Evolutionary conservation across 2,888 invertebrate species (phyloP), one percentile per base, ranked within the genome.

Genomic region (Clistopyga incitator): DNA sequence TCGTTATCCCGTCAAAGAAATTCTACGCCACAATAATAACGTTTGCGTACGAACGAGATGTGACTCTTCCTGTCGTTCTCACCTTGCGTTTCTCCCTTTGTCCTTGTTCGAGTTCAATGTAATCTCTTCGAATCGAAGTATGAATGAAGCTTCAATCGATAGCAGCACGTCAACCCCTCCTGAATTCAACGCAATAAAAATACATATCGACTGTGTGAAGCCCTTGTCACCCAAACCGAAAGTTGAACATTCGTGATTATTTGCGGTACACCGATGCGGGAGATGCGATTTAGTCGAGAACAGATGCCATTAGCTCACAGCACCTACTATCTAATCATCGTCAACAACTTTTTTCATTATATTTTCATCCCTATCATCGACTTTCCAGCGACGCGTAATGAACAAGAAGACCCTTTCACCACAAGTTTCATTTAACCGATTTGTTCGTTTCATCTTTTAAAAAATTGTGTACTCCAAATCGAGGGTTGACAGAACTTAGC

Each of bases 41-140:
- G 52, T 52, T n/a, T 8, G 38, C 71, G 50, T 54, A 25, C 70
- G n/a, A 23, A 56, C 1, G 50, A 13, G 68, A 79, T 79, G 65
- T 42, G 76, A 76, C 77, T 42, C 59, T n/a, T 34, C 42, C 47
- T 13, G 38, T 56, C n/a, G 18, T 42, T 65, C 54, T 54, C 42
- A 23, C 65, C 45, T 67, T 76, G 23, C 8, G 34, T 56, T 56
- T 59, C 54, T 34, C 25, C 47, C 23, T 45, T 67, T 45, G 59
- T 80, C 61, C 42, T 11, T 38, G 23, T 25, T 64, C 59, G 18
- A 34, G 45, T 59, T 56, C 34, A 29, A 61, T 34, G 8, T 18
- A 61, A 34, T 34, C 34, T 29, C n/a, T 75, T 68, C 64, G 50
- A 74, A 74, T 83, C 50, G 61, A 79, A 76, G 76, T 59, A 76